Conservation (phyloP, 2,113 vertebrate genomes). For the Colaptes auratus region DNA sequence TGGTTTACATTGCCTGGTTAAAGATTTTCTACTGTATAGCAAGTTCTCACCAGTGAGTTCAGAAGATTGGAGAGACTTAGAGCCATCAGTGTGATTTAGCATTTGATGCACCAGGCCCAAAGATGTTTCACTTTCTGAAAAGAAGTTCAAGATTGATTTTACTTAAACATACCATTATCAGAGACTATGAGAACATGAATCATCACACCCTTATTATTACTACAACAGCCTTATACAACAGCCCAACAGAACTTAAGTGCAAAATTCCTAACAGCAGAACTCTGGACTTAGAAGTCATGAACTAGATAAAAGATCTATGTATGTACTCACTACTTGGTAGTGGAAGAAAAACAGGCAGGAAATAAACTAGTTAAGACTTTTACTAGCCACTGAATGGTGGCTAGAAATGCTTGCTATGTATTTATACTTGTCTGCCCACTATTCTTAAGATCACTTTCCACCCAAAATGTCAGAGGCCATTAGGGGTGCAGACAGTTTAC, state of each 20-base stretch:
- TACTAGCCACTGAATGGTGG: neutral
- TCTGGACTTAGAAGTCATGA: neutral
- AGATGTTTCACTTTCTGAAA: constrained; percentile 60
- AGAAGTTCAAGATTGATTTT: constrained; percentile 57
- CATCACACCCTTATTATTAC: neutral
- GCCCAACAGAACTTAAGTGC: neutral
- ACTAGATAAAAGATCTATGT: neutral
- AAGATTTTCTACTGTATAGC: constrained; percentile 26
- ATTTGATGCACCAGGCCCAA: constrained; percentile 56
- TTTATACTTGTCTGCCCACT: neutral
- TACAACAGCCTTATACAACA: neutral
- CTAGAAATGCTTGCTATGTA: neutral
- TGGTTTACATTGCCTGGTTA: constrained; percentile 28
- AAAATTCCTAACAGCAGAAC: neutral
- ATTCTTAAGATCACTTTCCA: neutral
- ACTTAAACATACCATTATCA: constrained; percentile 19
- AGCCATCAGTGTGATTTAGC: constrained; percentile 57
- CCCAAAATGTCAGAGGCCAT: neutral
- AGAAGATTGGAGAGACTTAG: constrained; percentile 54
- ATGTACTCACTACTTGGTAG: neutral
- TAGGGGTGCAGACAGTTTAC: neutral
- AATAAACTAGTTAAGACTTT: neutral
- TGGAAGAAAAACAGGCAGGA: neutral
- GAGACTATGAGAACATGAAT: constrained; percentile 16
- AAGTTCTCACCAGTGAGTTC: constrained; percentile 65